Evolutionary conservation across 2,797 vertebrate species (phyloP).

Genomic region (Craterocephalus amniculus): DNA sequence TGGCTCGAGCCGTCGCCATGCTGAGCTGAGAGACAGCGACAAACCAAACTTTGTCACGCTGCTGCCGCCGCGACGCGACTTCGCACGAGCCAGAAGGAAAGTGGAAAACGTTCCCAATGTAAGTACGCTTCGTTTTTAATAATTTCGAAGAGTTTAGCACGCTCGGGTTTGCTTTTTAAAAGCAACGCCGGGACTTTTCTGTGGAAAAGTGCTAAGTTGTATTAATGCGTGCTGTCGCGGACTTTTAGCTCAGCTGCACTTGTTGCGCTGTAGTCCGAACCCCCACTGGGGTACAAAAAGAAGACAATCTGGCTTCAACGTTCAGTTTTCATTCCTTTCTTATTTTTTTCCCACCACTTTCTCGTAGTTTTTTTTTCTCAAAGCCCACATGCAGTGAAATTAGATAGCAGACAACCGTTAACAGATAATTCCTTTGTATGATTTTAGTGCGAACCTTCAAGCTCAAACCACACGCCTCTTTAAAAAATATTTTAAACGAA

Average conservation of each 20-base stretch:
- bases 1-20: conserved; percentile 83
- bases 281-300: not conserved
- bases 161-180: not conserved
- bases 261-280: conserved; percentile 58
- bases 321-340: not conserved
- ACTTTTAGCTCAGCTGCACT: conserved; percentile 72
- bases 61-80: conserved; percentile 45
- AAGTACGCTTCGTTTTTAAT: conserved; percentile 37
- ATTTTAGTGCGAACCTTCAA: not conserved
- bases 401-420: not conserved
- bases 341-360: not conserved
- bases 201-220: conserved; percentile 1
- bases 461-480: conserved; percentile 22
- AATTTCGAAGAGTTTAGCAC: not conserved
- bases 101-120: conserved; percentile 36
- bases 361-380: not conserved
- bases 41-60: conserved; percentile 76
- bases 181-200: conserved; percentile 1
- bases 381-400: not conserved
- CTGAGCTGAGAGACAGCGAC: conserved; percentile 67
- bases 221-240: conserved; percentile 46
- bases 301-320: not conserved
- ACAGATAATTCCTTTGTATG: not conserved
- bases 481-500: conserved; percentile 38
- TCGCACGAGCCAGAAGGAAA: conserved; percentile 32